These are phyloP conservation scores for Diadegma fenestrale DNA, from an alignment of 2,888 invertebrate species.

Conservation along the genomic window DNA sequence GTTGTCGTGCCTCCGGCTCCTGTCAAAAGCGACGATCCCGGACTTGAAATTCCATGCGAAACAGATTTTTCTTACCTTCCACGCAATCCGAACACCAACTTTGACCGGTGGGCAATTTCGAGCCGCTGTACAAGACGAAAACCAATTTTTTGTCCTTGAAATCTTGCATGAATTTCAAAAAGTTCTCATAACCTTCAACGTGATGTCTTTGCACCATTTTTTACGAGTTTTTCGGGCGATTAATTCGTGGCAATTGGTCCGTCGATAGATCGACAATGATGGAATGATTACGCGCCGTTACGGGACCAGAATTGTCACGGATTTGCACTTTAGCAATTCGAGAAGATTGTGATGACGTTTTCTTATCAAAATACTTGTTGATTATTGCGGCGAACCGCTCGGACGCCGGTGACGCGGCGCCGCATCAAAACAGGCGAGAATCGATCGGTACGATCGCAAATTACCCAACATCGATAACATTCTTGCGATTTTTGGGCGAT, in stretches of 20 bases:
- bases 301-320: not conserved
- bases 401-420: not conserved
- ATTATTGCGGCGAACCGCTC: not conserved
- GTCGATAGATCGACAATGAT: not conserved
- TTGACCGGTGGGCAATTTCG: slow-evolving; percentile 88
- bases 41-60: not conserved
- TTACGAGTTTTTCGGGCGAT: not conserved
- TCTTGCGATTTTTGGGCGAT: not conserved
- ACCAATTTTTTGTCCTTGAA: slow-evolving; percentile 85
- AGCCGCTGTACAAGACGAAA: slow-evolving; percentile 89
- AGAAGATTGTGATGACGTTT: not conserved
- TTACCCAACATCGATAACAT: not conserved
- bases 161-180: slow-evolving; percentile 86
- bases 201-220: slow-evolving; percentile 85
- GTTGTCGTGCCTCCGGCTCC: not conserved
- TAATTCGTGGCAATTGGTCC: not conserved
- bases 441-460: no score
- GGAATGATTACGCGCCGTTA: not conserved
- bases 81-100: slow-evolving; percentile 97
- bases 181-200: slow-evolving; percentile 88
- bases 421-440: not conserved
- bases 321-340: not conserved
- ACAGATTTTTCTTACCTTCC: slow-evolving; percentile 87
- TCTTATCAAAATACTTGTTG: slow-evolving; percentile 2
- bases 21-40: not conserved